Evolutionary conservation across 2,113 vertebrate species (phyloP), one percentile per base, ranked within the genome.

Genomic region (Protomyctophum bolini): DNA sequence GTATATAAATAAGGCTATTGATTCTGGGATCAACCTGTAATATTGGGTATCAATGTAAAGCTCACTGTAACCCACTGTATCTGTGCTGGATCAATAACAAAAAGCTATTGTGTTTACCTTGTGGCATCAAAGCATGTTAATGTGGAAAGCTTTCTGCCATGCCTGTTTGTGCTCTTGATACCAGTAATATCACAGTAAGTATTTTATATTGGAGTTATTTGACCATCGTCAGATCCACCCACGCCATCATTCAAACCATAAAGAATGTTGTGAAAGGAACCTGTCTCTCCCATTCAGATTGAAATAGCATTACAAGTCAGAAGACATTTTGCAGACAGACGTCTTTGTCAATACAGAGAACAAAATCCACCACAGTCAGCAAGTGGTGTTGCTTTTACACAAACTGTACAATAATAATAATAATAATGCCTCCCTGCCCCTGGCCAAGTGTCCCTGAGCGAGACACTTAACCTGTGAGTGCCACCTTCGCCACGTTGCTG

Each of bases 301-400:
- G 10, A 10, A 54, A n/a, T 6, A 75, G 66, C 81, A 68, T 84
- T 71, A 76, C 3, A 68, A 76, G 28, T 11, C 51, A n/a, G 11
- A 54, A 12, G n/a, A 54, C n/a, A 65, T 63, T 72, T 81, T 41
- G 50, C 11, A 73, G 71, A 79, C 60, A 48, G 75, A 71, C 77
- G 3, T 8, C 52, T 77, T 67, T 76, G 75, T 72, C 73, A 77
- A 33, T 70, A 14, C 33, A 68, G 80, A 59, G 74, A 41, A 77
- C 51, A 59, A 75, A 66, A 82, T 69, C 79, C 73, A 66, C 75
- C 69, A 65, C 64, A 56, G 54, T 21, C 21, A 21, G 21, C 66
- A 10, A 63, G 55, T 68, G 58, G 8, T 0, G 4, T 6, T 41
- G 46, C 28, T 58, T 71, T 75, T 29, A 67, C 21, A 21, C 21